Evolutionary conservation across 1,140 invertebrate species (phyloP).

Genomic region (Penaeus indicus): DNA sequence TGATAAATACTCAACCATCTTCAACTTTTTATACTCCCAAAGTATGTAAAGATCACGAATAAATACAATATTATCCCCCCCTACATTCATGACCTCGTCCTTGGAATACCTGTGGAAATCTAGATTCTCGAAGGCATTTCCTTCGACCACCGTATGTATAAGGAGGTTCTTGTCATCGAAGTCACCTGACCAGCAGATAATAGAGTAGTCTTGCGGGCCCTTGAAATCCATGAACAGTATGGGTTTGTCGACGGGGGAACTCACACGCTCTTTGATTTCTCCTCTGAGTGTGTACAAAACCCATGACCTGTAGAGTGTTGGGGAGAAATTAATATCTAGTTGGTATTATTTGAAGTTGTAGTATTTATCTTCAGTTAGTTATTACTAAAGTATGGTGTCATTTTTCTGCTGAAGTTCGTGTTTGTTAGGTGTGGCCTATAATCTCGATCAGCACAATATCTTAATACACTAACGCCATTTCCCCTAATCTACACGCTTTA

Average conservation of each 20-base stretch:
- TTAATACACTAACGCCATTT: too few species aligned
- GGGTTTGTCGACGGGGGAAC: constrained; percentile 57
- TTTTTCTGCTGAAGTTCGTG: too few species aligned
- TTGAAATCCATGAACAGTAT: constrained; percentile 80
- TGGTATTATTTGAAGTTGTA: too few species aligned
- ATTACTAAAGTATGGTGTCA: too few species aligned
- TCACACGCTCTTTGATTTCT: constrained; percentile 65
- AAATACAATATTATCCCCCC: neutral
- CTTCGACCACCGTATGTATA: constrained; percentile 76
- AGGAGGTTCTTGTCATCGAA: constrained; percentile 81
- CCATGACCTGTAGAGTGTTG: constrained; percentile 70
- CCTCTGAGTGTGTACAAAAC: constrained; percentile 85
- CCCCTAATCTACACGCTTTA: too few species aligned
- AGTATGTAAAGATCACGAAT: neutral
- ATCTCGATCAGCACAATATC: too few species aligned
- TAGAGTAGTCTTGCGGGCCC: constrained; percentile 79
- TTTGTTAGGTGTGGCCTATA: too few species aligned
- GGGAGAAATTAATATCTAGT: too few species aligned
- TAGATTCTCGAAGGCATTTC: constrained; percentile 76
- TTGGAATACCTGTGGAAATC: constrained; percentile 78
- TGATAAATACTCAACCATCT: too few species aligned
- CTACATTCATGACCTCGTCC: neutral
- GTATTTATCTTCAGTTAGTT: too few species aligned
- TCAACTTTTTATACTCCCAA: neutral
- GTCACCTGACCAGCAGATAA: constrained; percentile 84